Evolutionary conservation across 1,140 invertebrate species (phyloP), one percentile per base, ranked within the genome.

Genomic region (Pectinophora gossypiella): DNA sequence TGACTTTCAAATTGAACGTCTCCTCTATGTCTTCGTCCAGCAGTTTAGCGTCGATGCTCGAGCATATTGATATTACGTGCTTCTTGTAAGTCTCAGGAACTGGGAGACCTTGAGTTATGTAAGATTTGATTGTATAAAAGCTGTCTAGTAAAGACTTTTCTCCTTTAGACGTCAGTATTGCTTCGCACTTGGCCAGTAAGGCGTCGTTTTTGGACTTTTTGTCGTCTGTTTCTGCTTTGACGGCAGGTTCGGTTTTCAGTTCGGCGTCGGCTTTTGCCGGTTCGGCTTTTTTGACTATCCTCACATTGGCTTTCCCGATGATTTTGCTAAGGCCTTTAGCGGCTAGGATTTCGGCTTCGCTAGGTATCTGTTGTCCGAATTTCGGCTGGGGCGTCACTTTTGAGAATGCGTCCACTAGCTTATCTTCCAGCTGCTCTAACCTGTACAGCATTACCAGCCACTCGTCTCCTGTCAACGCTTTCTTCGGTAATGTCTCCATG

Each of bases 261-360:
- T 72, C 66, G 46, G 78, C 72, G 9, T 70, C 67, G 20, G 70
- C 60, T 51, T 74, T 76, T 0, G 54, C 52, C 2, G 63, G 54
- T 59, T 71, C 68, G 1, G 66, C 23, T 54, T 84, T 78, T 36
- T 80, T 83, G 0, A 73, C 67, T 1, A 60, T 54, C 12, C 59
- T 65, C 0, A 73, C 56, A 42, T 76, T 80, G 0, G 78, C 68
- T 63, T 85, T 82, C 0, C 75, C 74, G 20, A 88, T 87, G 3
- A 88, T 79, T 57, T 87, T 88, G 45, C 84, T 87, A 0, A 88
- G 56, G 1, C 85, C 85, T 56, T 78, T 86, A 0, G 80, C 85
- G 9, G 77, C 87, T 13, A 88, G 36, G 2, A 88, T 78, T 67
- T 88, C 85, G 0, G 81, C 83, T 68, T 87, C 87, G 48, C 80